Base-by-base conservation (phyloP, 2,888 invertebrate genomes). In the Lasioglossum zephyrum region DNA sequence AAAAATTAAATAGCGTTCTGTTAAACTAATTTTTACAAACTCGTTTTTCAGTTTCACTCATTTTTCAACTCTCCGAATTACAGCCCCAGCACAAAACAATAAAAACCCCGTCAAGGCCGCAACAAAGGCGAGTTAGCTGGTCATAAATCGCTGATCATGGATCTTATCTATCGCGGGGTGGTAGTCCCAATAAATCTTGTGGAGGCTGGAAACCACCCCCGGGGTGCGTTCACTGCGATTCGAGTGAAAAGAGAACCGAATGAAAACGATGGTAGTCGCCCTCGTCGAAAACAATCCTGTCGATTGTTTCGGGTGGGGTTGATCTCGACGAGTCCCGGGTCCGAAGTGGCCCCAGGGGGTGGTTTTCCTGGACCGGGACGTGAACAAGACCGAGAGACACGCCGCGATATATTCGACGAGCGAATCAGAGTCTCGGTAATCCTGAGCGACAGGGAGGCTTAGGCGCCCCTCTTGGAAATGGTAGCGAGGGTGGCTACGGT, bases 401-500 rank as follows among this genome's bases (percentile, higher is more conserved):
- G 82, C 77, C 88, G 72, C 78, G 39, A 81, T 80, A 85, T 85
- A 86, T 88, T 83, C 88, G 89, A 84, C 82, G 88, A 88, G 87
- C 84, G 89, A 91, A 91, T 91, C 91, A 87, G 87, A 88, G 87
- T 49, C 53, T n/a, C 84, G 84, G 88, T 91, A 91, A 91, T 91
- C 91, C 91, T 91, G 91, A 91, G 91, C 91, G 91, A 91, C 91
- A 91, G 91, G 85, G 86, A 90, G 77, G 91, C 91, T 91, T 91
- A 91, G 22, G 87, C 90, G 49, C 87, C 90, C 90, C 86, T 88
- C 85, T 88, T 89, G 89, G 84, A 89, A 89, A 88, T 89, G 89
- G 90, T 88, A 90, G 82, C 74, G 86, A 87, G 90, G 85, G 88
- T 77, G 87, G 81, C n/a, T n/a, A n/a, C n/a, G 22, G 9, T 49